These are phyloP conservation scores for Stratiomys singularior DNA, from an alignment of 2,888 invertebrate genomes.

Conservation along the genomic window DNA sequence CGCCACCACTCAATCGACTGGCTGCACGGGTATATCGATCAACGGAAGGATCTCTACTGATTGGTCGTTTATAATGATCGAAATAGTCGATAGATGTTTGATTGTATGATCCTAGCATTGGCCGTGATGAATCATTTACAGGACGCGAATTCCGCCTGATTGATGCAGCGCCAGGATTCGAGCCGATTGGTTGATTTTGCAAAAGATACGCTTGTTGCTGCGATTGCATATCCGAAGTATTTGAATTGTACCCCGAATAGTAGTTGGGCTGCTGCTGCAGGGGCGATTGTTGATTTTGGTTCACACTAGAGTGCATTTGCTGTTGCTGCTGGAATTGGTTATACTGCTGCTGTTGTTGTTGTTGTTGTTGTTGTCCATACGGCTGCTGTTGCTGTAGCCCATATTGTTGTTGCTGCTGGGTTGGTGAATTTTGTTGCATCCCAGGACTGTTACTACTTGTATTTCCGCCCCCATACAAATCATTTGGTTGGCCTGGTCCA, in stretches of 20 bases:
- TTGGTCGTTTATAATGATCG: constrained; percentile 93
- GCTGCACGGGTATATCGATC: constrained; percentile 81
- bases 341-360: constrained; percentile 54
- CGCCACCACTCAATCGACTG: constrained; percentile 68
- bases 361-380: constrained; percentile 51
- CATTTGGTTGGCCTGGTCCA: constrained; percentile 42
- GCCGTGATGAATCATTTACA: constrained; percentile 67
- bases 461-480: constrained; percentile 54
- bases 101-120: constrained; percentile 63
- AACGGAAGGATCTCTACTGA: constrained; percentile 83
- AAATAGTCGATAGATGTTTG: constrained; percentile 88
- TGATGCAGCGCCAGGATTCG: constrained; percentile 58
- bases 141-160: constrained; percentile 69
- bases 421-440: constrained; percentile 55
- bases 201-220: constrained; percentile 51
- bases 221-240: constrained; percentile 46
- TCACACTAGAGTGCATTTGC: constrained; percentile 48
- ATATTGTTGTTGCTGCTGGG: constrained; percentile 55
- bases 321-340: constrained; percentile 54
- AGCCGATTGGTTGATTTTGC: constrained; percentile 53
- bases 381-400: constrained; percentile 54
- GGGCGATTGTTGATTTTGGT: constrained; percentile 54
- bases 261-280: constrained; percentile 57
- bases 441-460: constrained; percentile 49
- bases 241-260: constrained; percentile 47